These are phyloP conservation scores for Synanceia verrucosa DNA, from an alignment of 2,797 vertebrate genomes.

Conservation along the genomic window DNA sequence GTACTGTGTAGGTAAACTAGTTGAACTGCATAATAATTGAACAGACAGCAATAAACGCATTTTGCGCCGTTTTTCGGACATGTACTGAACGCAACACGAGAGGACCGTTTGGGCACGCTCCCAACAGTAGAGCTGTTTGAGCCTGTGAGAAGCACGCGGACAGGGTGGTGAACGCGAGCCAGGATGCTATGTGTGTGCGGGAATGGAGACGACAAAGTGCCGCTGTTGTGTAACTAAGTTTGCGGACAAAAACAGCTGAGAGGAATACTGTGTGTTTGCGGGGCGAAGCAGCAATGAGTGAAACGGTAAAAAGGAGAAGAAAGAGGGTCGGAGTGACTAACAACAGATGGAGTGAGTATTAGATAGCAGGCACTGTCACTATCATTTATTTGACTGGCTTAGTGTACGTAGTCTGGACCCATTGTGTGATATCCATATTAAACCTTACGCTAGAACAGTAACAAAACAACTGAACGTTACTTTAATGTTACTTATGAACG, in stretches of 20 bases:
- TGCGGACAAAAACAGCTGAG: background rate
- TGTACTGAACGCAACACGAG: conserved; percentile 32
- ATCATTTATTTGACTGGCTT: background rate
- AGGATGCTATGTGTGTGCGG: background rate
- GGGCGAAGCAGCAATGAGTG: conserved; percentile 54
- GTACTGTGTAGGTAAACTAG: too few species aligned
- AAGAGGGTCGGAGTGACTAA: conserved; percentile 17
- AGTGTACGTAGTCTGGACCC: background rate
- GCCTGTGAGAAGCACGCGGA: background rate
- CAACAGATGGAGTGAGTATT: conserved; percentile 75
- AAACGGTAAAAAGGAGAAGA: conserved; percentile 32
- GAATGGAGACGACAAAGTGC: conserved; percentile 27
- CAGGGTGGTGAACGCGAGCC: background rate
- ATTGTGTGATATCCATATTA: background rate
- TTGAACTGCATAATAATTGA: too few species aligned
- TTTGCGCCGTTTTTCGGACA: background rate
- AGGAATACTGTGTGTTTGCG: background rate
- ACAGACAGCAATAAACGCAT: background rate
- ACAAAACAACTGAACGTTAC: background rate
- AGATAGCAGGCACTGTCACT: too few species aligned
- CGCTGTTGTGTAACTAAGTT: background rate
- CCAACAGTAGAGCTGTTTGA: background rate
- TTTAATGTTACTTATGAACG: background rate
- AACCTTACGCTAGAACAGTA: background rate
- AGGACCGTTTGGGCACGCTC: background rate